Evolutionary conservation across 2,797 vertebrate species (phyloP).

Genomic region (Neosilurus hyrtlii): DNA sequence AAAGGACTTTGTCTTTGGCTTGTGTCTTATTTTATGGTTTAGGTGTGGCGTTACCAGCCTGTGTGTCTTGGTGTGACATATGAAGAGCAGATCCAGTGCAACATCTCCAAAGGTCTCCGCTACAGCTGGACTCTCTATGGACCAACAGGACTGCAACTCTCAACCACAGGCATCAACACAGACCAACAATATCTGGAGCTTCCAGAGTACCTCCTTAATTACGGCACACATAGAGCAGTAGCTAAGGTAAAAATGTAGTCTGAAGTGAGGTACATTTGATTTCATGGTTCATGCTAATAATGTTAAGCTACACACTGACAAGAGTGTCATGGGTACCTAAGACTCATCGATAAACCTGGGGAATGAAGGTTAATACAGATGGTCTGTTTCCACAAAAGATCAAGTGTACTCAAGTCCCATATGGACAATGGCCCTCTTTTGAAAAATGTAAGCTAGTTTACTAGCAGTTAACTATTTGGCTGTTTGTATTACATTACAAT

Average conservation of each 20-base stretch:
- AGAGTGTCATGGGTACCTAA: no score
- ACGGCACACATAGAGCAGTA: slow-evolving; percentile 73
- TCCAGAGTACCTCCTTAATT: slow-evolving; percentile 69
- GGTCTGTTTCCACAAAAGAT: no score
- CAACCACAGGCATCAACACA: slow-evolving; percentile 60
- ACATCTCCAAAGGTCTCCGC: slow-evolving; percentile 67
- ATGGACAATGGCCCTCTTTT: neutral
- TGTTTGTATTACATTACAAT: neutral
- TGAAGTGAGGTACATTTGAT: neutral
- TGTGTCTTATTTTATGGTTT: neutral
- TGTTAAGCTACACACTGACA: neutral
- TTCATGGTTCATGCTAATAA: no score
- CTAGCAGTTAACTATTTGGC: neutral
- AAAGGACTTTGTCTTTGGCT: neutral
- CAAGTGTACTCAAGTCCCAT: neutral
- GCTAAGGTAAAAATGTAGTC: slow-evolving; percentile 67
- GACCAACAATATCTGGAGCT: slow-evolving; percentile 68
- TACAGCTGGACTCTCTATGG: slow-evolving; percentile 76
- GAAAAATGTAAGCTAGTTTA: neutral
- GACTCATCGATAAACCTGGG: no score
- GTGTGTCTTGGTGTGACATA: slow-evolving; percentile 75
- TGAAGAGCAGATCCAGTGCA: slow-evolving; percentile 73
- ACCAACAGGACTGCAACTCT: slow-evolving; percentile 57
- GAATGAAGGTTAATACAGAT: no score
- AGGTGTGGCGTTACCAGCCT: slow-evolving; percentile 74